phyloP scores from a whole-genome alignment of 1,140 invertebrate genomes.

The Sinella curviseta region DNA sequence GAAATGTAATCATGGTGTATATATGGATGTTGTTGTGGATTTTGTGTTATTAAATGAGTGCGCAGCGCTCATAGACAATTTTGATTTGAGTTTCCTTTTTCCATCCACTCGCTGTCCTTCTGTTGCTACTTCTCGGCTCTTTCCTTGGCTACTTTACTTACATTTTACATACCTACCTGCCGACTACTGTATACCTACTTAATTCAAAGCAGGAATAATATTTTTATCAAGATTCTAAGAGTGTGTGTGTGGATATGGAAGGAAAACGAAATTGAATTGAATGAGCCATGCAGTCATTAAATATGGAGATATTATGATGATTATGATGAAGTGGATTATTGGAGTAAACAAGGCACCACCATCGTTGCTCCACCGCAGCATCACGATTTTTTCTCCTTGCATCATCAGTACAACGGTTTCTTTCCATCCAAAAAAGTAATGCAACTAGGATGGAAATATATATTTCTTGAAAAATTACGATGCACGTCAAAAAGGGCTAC shows the following conservation, averaged over 20 bases:
- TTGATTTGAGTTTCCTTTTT: slow-evolving; percentile 11
- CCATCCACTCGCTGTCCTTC: background rate
- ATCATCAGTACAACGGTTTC: too few species aligned
- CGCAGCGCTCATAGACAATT: background rate
- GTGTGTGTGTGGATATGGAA: too few species aligned
- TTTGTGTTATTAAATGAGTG: background rate
- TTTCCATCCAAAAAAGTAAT: too few species aligned
- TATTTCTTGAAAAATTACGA: background rate
- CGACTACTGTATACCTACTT: too few species aligned
- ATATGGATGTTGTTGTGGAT: background rate
- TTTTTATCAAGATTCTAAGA: too few species aligned
- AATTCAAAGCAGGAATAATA: background rate
- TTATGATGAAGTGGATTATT: background rate
- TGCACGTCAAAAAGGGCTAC: slow-evolving; percentile 5
- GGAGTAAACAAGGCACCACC: slow-evolving; percentile 4
- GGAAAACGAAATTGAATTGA: slow-evolving; percentile 5
- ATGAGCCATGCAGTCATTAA: background rate
- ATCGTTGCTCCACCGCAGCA: background rate
- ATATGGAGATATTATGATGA: background rate
- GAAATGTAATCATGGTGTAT: slow-evolving; percentile 13
- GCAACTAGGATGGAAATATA: background rate
- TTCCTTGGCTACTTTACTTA: background rate
- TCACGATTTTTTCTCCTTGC: background rate
- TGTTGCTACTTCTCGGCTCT: background rate
- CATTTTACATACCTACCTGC: too few species aligned